These are phyloP conservation scores for Metacarcinus magister DNA, from an alignment of 2,888 invertebrate species.

Conservation along the genomic window DNA sequence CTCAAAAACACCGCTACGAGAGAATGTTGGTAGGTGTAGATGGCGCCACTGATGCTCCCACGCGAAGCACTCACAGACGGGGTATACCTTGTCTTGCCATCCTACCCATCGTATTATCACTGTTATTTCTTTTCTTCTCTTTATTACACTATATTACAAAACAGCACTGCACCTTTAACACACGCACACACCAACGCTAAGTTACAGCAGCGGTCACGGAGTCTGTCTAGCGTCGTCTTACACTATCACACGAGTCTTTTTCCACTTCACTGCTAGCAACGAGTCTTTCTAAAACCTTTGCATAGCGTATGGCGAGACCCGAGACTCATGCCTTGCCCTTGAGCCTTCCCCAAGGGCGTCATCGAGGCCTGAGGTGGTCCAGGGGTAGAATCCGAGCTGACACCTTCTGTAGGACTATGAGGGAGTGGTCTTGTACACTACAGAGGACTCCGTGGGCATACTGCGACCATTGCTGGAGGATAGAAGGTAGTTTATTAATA, in stretches of 20 bases:
- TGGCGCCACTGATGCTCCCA: not conserved
- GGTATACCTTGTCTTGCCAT: not conserved
- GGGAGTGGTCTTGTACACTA: constrained; percentile 52
- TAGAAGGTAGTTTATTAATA: not conserved
- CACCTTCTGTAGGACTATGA: not conserved
- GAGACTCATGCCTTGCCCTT: not conserved
- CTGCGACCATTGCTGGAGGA: constrained; percentile 34
- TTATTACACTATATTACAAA: not conserved
- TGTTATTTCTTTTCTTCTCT: not conserved
- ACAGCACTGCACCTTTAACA: not conserved
- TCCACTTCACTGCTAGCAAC: not conserved
- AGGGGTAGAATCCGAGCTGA: not conserved
- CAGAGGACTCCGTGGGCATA: not conserved
- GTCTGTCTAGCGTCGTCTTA: not conserved
- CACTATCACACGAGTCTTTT: not conserved
- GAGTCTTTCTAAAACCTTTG: not conserved
- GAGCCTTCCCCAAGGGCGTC: not conserved
- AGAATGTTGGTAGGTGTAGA: not conserved
- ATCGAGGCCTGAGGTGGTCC: not conserved
- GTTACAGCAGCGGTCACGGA: not conserved
- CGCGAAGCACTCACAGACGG: not conserved
- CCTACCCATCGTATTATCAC: not conserved
- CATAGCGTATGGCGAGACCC: not conserved
- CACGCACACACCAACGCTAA: not conserved
- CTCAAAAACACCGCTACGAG: too few species aligned